Evolutionary conservation across 2,113 vertebrate species (phyloP), one percentile per base, ranked within the genome.

Genomic region (Puffinus mauretanicus): DNA sequence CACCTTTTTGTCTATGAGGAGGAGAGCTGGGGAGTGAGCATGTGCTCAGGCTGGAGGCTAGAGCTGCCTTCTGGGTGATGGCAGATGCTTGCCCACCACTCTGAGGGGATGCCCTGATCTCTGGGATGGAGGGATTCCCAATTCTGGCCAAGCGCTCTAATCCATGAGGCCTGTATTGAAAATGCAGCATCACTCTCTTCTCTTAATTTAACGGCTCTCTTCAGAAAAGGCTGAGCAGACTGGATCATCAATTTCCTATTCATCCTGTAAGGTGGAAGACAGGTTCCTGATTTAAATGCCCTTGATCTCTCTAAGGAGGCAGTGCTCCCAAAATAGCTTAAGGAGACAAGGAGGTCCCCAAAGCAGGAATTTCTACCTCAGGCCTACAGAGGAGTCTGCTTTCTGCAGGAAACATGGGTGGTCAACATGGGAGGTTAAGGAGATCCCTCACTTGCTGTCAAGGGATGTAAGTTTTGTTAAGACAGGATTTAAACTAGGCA

Each of bases 311-410:
- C 27, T 29, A 42, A 81, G 62, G 36, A 81, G 10, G 5, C 6
- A 25, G 2, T 13, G 17, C 8, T 77, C 27, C 19, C 36, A 46
- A 42, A 92, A 73, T 11, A 81, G 6, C 30, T 61, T 46, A 81
- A 77, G 25, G 20, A 82, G 24, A 30, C 11, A 64, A 70, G 32
- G 34, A 80, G 6, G 4, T 73, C 2, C 24, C 12, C 34, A 83
- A 82, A 88, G 27, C 17, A 81, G 38, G 7, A 64, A 84, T 82
- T 95, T 78, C 55, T 80, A 20, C 22, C 18, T 66, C 47, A 27
- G 10, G 15, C 25, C 10, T 69, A 42, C 0, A 2, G 16, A 55
- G 11, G 6, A 65, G 16, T 12, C 19, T 3, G 1, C 14, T 69
- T 76, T 52, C 13, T 66, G 16, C 36, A 69, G 55, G 40, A 73